Evolutionary conservation across 2,113 vertebrate species (phyloP).

Genomic region (Neolamprologus sp.): DNA sequence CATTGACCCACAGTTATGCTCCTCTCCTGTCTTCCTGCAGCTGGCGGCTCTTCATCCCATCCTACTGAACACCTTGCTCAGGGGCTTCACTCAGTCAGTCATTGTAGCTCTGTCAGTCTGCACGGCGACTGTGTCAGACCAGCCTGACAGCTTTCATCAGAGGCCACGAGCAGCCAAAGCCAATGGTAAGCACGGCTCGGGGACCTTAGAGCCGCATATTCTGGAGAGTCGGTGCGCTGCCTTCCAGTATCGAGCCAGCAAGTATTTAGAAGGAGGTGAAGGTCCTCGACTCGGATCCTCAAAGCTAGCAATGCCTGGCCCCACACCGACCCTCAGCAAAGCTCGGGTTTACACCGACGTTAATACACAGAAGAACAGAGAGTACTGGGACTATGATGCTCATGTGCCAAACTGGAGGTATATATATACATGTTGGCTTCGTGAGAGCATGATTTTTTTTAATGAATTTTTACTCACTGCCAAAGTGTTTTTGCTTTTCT

Average conservation of each 20-base stretch:
- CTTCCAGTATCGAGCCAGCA: slow-evolving; percentile 37
- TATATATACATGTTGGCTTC: not conserved
- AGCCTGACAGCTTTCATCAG: slow-evolving; percentile 22
- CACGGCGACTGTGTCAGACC: slow-evolving; percentile 33
- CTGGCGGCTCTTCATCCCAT: slow-evolving; percentile 61
- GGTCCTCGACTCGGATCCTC: slow-evolving; percentile 51
- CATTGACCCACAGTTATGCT: not conserved
- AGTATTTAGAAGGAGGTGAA: slow-evolving; percentile 49
- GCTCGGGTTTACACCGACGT: slow-evolving; percentile 95
- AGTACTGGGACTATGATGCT: slow-evolving; percentile 96
- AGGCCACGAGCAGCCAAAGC: slow-evolving; percentile 16
- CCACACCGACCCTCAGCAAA: slow-evolving; percentile 86
- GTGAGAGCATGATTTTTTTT: not conserved
- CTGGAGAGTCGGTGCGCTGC: slow-evolving; percentile 42
- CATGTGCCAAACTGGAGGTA: slow-evolving; percentile 96
- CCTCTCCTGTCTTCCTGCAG: slow-evolving; percentile 6
- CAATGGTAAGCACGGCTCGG: slow-evolving; percentile 28
- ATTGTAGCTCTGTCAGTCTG: slow-evolving; percentile 60
- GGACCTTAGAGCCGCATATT: slow-evolving; percentile 17
- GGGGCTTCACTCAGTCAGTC: slow-evolving; percentile 52
- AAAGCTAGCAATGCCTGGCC: slow-evolving; percentile 87
- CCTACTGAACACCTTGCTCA: slow-evolving; percentile 50
- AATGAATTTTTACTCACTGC: not conserved
- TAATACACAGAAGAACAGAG: slow-evolving; percentile 93
- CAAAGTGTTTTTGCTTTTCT: not conserved